Evolutionary conservation across 1,140 invertebrate species (phyloP).

Genomic region (Cherax destructor): DNA sequence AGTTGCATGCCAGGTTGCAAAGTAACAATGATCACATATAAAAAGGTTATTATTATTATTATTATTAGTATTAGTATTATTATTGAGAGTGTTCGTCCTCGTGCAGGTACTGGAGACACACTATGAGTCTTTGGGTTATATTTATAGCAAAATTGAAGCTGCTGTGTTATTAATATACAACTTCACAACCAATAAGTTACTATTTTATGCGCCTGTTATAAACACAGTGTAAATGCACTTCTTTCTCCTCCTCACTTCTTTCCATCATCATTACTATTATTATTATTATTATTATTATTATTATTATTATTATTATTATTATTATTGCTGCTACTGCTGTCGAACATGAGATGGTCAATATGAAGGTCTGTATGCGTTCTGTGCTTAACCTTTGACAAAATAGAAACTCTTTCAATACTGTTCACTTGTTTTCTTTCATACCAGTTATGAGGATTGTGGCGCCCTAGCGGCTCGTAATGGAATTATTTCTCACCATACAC

Average conservation of each 20-base stretch:
- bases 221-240: neutral
- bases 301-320: slow-evolving; percentile 5
- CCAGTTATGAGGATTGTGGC: too few species aligned
- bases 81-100: too few species aligned
- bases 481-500: too few species aligned
- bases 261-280: neutral
- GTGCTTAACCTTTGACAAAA: neutral
- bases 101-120: too few species aligned
- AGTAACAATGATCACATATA: too few species aligned
- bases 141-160: too few species aligned
- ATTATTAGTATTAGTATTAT: too few species aligned
- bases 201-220: neutral
- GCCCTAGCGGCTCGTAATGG: too few species aligned
- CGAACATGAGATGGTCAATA: neutral
- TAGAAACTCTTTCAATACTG: neutral
- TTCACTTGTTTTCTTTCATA: neutral
- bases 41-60: too few species aligned
- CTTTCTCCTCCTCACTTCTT: neutral
- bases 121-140: too few species aligned
- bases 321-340: neutral
- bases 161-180: too few species aligned
- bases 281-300: neutral
- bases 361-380: neutral
- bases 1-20: too few species aligned
- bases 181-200: neutral